Conservation (phyloP, 2,797 vertebrate species). For the Garrulus glandarius region DNA sequence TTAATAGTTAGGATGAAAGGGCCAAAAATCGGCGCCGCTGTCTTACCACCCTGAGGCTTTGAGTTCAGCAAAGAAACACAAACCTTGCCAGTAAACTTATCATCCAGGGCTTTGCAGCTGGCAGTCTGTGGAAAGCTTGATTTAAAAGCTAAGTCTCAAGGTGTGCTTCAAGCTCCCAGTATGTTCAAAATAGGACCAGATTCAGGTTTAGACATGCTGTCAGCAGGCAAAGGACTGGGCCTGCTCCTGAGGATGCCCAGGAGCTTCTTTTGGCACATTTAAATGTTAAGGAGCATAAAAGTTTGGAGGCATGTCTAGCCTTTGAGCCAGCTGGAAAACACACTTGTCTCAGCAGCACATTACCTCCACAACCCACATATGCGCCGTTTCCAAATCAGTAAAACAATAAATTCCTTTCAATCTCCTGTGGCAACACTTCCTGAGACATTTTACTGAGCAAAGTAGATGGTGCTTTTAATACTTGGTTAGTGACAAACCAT, state of each 20-base stretch:
- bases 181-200: background rate
- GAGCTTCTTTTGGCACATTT: constrained; percentile 53
- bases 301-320: constrained; percentile 61
- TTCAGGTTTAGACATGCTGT: constrained; percentile 54
- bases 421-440: constrained; percentile 15
- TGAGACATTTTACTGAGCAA: background rate
- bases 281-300: constrained; percentile 30
- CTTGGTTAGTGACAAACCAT: background rate
- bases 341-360: constrained; percentile 53
- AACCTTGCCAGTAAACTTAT: constrained; percentile 31
- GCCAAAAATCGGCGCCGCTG: background rate
- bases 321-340: constrained; percentile 56
- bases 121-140: constrained; percentile 38
- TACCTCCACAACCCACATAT: constrained; percentile 36
- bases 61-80: constrained; percentile 31
- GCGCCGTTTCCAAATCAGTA: constrained; percentile 30
- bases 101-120: constrained; percentile 33
- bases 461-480: background rate
- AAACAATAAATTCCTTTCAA: constrained; percentile 59
- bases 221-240: constrained; percentile 31
- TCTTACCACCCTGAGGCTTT: background rate
- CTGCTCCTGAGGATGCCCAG: constrained; percentile 58
- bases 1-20: constrained; percentile 18
- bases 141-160: constrained; percentile 36
- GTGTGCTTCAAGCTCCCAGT: constrained; percentile 12